phyloP scores from a whole-genome alignment of 2,888 invertebrate genomes.

The Chalcosyrphus nemorum region DNA sequence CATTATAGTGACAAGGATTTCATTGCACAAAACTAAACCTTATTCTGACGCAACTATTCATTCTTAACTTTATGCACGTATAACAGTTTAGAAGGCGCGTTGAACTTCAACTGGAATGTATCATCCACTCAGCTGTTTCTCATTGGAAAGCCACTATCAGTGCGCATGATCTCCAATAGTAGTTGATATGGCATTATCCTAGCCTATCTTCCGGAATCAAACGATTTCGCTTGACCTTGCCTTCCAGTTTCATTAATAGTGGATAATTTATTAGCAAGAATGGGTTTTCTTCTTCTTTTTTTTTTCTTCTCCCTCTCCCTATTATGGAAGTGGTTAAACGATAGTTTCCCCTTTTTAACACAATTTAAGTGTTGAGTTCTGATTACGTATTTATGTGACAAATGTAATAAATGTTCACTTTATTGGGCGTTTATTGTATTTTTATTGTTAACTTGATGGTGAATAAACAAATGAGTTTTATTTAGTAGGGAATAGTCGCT shows the following conservation, averaged over 20 bases:
- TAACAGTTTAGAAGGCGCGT: constrained; percentile 40
- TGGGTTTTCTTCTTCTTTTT: background rate
- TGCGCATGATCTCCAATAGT: constrained; percentile 40
- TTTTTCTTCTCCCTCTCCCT: too few species aligned
- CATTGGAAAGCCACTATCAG: constrained; percentile 26
- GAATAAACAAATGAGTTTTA: too few species aligned
- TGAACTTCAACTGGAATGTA: constrained; percentile 41
- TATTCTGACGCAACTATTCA: constrained; percentile 1
- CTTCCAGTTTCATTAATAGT: constrained; percentile 20
- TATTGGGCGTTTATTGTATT: background rate
- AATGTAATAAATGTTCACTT: background rate
- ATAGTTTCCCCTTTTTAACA: background rate
- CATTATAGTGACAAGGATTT: too few species aligned
- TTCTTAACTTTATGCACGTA: constrained; percentile 1
- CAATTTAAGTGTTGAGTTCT: background rate
- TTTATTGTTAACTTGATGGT: background rate
- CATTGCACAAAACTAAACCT: background rate
- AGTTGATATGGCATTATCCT: constrained; percentile 13
- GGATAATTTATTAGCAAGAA: constrained; percentile 5
- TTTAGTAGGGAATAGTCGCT: too few species aligned
- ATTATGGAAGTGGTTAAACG: background rate
- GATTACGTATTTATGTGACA: background rate
- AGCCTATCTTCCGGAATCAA: constrained; percentile 4
- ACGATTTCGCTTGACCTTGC: constrained; percentile 48
- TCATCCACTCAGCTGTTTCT: constrained; percentile 47